Percentiles rank a stretch among this genome's conserved stretches.
Evolutionary conservation across 2,888 invertebrate species (phyloP).

Genomic region (Seladonia tumulorum): DNA sequence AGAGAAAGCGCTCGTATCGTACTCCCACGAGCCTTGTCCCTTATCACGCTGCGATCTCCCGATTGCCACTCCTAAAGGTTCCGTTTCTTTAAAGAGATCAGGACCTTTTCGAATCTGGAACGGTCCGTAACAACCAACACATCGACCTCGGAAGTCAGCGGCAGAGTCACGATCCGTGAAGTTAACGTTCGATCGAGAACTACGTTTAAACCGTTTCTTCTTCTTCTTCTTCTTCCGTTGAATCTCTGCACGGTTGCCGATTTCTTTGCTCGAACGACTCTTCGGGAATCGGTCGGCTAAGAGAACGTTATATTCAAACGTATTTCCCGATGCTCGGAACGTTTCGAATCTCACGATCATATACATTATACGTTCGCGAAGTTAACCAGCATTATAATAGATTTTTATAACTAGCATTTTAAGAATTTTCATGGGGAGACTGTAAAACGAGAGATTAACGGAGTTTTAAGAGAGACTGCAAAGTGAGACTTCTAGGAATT

Average conservation of each 20-base stretch:
- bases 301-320: background rate
- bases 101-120: slow-evolving; percentile 63
- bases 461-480: too few relatives aligned
- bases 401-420: too few relatives aligned
- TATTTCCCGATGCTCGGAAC: background rate
- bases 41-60: slow-evolving; percentile 65
- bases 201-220: background rate
- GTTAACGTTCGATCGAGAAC: background rate
- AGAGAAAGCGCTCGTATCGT: slow-evolving; percentile 57
- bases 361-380: too few relatives aligned
- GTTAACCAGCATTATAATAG: too few relatives aligned
- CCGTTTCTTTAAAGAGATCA: slow-evolving; percentile 46
- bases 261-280: background rate
- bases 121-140: slow-evolving; percentile 51
- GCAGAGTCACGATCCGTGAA: slow-evolving; percentile 29
- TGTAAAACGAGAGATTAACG: too few relatives aligned
- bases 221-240: background rate
- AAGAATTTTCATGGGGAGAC: too few relatives aligned
- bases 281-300: background rate
- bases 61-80: slow-evolving; percentile 65
- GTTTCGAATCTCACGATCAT: background rate
- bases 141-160: slow-evolving; percentile 29
- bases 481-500: too few relatives aligned
- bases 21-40: slow-evolving; percentile 57
- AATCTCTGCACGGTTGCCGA: background rate